Evolutionary conservation across 2,888 invertebrate species (phyloP).

Genomic region (Sclerodermus sp.): DNA sequence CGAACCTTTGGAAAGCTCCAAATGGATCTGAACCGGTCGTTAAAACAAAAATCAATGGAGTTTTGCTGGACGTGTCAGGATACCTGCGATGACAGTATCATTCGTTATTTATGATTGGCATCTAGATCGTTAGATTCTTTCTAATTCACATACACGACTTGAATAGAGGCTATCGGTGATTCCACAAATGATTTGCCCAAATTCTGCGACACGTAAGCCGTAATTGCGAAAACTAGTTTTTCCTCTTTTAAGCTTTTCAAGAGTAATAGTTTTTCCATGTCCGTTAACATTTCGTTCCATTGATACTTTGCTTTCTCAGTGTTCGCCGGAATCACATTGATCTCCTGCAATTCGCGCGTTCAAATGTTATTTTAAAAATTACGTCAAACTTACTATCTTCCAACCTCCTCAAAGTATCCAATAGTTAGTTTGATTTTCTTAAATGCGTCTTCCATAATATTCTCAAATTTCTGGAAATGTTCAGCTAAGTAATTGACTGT

Average conservation of each 20-base stretch:
- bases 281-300: conserved; percentile 68
- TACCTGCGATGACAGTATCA: conserved; percentile 60
- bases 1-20: conserved; percentile 79
- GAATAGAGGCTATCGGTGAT: conserved; percentile 74
- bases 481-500: conserved; percentile 66
- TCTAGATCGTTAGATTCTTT: too few species aligned
- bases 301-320: conserved; percentile 48
- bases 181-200: conserved; percentile 81
- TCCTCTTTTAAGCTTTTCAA: conserved; percentile 78
- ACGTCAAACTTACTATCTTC: conserved; percentile 1
- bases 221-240: conserved; percentile 78
- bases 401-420: conserved; percentile 66
- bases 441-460: conserved; percentile 61
- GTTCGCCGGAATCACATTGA: conserved; percentile 61
- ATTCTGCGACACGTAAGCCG: conserved; percentile 76
- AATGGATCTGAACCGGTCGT: conserved; percentile 90
- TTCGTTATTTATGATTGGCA: neutral
- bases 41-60: conserved; percentile 82
- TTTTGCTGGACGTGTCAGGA: conserved; percentile 70
- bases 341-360: conserved; percentile 56
- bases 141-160: conserved; percentile 64
- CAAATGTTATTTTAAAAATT: neutral
- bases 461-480: conserved; percentile 62
- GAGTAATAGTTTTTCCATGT: conserved; percentile 82
- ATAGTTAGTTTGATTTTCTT: conserved; percentile 64